These are phyloP conservation scores for Cromileptes altivelis DNA, from an alignment of 2,113 vertebrate species.

Conservation along the genomic window DNA sequence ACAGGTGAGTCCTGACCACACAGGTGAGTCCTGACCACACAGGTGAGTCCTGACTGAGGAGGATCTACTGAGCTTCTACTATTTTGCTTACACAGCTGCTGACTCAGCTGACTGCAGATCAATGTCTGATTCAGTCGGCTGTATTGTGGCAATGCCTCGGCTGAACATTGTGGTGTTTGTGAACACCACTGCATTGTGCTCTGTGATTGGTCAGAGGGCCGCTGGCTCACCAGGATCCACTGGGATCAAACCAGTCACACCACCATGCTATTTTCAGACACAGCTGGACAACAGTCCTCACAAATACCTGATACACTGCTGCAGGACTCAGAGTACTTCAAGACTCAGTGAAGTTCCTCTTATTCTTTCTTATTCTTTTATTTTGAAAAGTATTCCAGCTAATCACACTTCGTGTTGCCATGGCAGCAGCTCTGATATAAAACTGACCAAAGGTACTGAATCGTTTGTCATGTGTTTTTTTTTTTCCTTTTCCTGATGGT, in stretches of 20 bases:
- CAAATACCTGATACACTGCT: no score
- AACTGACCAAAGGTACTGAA: no score
- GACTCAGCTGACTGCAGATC: constrained; percentile 23
- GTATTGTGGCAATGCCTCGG: no score
- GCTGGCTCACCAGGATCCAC: not conserved
- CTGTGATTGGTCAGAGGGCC: constrained; percentile 2
- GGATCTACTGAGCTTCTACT: not conserved
- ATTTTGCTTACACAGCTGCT: not conserved
- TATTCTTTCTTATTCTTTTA: no score
- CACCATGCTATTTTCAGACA: constrained; percentile 7
- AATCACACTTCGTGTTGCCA: no score
- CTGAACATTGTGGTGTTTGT: not conserved
- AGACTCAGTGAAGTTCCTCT: no score
- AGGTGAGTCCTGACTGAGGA: not conserved
- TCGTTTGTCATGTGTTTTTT: no score
- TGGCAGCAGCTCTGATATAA: no score
- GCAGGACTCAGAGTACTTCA: no score
- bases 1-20: not conserved
- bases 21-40: not conserved
- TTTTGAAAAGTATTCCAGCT: no score
- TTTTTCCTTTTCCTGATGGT: not conserved
- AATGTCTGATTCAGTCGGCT: not conserved
- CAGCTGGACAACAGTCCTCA: not conserved
- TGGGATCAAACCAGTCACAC: constrained; percentile 21
- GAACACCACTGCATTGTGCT: constrained; percentile 1